A percentile compares a stretch with the other conserved stretches of the same genome.
phyloP scores from a whole-genome alignment of 2,113 vertebrate genomes.

The Nothoprocta perdicaria region DNA sequence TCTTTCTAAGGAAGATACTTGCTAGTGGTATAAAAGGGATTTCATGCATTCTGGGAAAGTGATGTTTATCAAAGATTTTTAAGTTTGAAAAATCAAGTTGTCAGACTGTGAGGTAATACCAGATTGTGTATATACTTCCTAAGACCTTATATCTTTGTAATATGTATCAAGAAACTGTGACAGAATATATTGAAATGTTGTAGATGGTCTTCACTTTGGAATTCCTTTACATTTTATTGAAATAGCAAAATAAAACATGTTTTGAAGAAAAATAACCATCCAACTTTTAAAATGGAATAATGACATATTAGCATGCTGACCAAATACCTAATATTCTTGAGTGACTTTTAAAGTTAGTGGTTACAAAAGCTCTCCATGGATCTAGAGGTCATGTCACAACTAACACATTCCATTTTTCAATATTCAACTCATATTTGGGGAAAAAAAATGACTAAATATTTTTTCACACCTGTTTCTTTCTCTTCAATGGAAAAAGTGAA shows the following conservation, averaged over 20 bases:
- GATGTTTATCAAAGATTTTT: not conserved
- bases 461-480: not conserved
- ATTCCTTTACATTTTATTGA: not conserved
- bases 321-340: not conserved
- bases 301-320: not conserved
- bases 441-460: not conserved
- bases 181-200: not conserved
- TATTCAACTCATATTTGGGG: not conserved
- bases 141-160: not conserved
- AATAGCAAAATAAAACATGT: not conserved
- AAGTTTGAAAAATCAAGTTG: constrained; percentile 7
- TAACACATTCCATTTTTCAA: not conserved
- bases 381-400: not conserved
- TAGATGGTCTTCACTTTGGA: not conserved
- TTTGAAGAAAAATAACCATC: not conserved
- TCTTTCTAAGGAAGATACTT: not conserved
- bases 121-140: not conserved
- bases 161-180: not conserved
- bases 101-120: not conserved
- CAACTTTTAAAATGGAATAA: not conserved
- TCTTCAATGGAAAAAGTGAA: not conserved
- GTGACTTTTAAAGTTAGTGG: not conserved
- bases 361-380: not conserved
- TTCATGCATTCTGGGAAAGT: constrained; percentile 7
- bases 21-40: constrained; percentile 15